Evolutionary conservation across 1,140 invertebrate species (phyloP), one percentile per base, ranked within the genome.

Genomic region (Trichomalopsis sarcophagae): DNA sequence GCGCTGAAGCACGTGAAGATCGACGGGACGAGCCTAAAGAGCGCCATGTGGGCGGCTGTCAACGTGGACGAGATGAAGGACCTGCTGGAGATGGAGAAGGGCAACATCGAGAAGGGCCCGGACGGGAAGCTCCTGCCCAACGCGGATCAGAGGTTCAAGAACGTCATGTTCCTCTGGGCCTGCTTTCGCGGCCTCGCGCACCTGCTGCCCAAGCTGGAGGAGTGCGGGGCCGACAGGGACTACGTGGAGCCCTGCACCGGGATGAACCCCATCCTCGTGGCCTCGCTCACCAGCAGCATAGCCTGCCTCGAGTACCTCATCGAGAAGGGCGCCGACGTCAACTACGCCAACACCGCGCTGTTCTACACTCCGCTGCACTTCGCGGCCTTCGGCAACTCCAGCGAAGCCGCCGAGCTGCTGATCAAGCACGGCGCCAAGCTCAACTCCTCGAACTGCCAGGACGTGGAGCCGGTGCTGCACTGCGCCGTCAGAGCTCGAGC

Each of bases 311-410:
- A 91, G 66, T 90, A 92, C 21, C 86, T 94, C 27, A 89, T 94
- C 0, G 84, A 89, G 0, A 90, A 85, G n/a, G 89, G 90, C 0
- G 89, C 87, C 13, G 88, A 93, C n/a, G 86, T 89, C 0, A 92
- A 93, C 50, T 91, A 90, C 78, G 86, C 77, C 0, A 92, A 90
- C 68, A 90, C 91, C 50, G 92, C 92, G 4, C 94, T 92, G 87
- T 94, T 93, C 87, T 95, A 94, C 78, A 94, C 94, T 0, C 93
- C 94, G 5, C 89, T 95, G n/a, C 95, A 95, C 81, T 94, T 94
- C 86, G 94, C 94, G 14, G 94, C 94, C 0, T 92, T 94, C 76
- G 93, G 94, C 2, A 94, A 95, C 87, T 94, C 93, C 0, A 88
- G 89, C 10, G 92, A 94, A 83, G 93, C 93, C 13, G 93, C 94